A percentile compares a stretch with the other conserved stretches of the same genome.
These are phyloP conservation scores for Macrotis lagotis DNA, from an alignment of 2,113 vertebrate genomes.

Conservation along the genomic window DNA sequence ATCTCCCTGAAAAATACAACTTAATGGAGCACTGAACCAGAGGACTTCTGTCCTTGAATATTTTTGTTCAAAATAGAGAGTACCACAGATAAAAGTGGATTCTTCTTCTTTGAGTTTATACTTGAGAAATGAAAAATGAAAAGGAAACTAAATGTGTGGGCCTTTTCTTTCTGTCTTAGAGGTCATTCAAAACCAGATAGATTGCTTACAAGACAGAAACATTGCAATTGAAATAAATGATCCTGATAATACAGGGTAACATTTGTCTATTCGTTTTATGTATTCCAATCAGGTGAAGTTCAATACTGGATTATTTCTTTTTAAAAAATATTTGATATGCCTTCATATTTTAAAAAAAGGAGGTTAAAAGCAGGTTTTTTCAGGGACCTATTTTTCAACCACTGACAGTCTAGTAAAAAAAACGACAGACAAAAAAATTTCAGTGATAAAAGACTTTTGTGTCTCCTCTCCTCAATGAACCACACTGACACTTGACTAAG, in stretches of 20 bases:
- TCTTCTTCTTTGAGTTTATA: constrained; percentile 36
- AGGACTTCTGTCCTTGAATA: constrained; percentile 10
- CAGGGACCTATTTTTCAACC: constrained; percentile 42
- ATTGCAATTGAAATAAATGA: constrained; percentile 67
- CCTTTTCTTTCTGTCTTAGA: constrained; percentile 47
- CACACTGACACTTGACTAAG: constrained; percentile 51
- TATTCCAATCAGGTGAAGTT: constrained; percentile 65
- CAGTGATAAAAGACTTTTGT: neutral
- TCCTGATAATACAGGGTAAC: constrained; percentile 47
- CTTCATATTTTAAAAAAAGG: constrained; percentile 63
- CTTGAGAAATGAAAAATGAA: constrained; percentile 43
- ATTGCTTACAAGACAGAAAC: constrained; percentile 69
- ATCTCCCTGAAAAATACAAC: constrained; percentile 31
- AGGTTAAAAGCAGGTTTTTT: constrained; percentile 25
- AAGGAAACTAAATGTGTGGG: constrained; percentile 45
- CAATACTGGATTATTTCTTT: constrained; percentile 54
- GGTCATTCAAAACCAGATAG: constrained; percentile 56
- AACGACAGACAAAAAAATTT: constrained; percentile 51
- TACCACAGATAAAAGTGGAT: neutral
- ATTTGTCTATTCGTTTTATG: constrained; percentile 58
- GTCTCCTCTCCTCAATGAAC: constrained; percentile 41
- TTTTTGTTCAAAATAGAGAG: constrained; percentile 46
- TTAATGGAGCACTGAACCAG: constrained; percentile 16
- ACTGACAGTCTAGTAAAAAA: neutral
- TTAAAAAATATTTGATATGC: constrained; percentile 59